Percentiles rank a stretch among this genome's conserved stretches.
These are phyloP conservation scores for Diprion similis DNA, from an alignment of 1,140 invertebrate genomes.

Conservation along the genomic window DNA sequence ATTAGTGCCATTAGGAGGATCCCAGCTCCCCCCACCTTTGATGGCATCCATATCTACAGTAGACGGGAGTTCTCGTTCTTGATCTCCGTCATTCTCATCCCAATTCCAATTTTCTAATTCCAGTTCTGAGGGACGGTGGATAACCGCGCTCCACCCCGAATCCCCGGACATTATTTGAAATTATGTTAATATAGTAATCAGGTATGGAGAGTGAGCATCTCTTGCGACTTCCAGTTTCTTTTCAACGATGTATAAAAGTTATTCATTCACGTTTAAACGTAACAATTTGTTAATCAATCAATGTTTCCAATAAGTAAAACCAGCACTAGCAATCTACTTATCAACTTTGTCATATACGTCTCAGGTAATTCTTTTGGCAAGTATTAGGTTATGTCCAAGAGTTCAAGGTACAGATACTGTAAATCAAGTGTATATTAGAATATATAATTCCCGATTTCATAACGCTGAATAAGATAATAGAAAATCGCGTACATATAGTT, in stretches of 20 bases:
- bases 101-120: conserved; percentile 60
- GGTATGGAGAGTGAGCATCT: conserved; percentile 39
- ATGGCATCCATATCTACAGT: conserved; percentile 72
- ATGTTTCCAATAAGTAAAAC: background rate
- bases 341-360: too few species aligned
- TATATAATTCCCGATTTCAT: background rate
- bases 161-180: conserved; percentile 59
- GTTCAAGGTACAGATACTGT: background rate
- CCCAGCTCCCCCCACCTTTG: conserved; percentile 60
- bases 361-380: background rate
- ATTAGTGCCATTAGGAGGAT: conserved; percentile 53
- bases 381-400: background rate
- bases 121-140: conserved; percentile 67
- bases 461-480: too few species aligned
- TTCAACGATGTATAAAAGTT: background rate
- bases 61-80: conserved; percentile 66
- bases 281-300: background rate
- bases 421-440: background rate
- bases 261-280: background rate
- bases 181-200: conserved; percentile 48
- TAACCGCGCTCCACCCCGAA: conserved; percentile 68
- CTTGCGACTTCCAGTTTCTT: conserved; percentile 32
- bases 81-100: conserved; percentile 66
- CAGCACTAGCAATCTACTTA: background rate
- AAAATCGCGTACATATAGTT: too few species aligned